Evolutionary conservation across 2,888 invertebrate genomes (phyloP).

Genomic region (Scaptomyza tumidula): DNA sequence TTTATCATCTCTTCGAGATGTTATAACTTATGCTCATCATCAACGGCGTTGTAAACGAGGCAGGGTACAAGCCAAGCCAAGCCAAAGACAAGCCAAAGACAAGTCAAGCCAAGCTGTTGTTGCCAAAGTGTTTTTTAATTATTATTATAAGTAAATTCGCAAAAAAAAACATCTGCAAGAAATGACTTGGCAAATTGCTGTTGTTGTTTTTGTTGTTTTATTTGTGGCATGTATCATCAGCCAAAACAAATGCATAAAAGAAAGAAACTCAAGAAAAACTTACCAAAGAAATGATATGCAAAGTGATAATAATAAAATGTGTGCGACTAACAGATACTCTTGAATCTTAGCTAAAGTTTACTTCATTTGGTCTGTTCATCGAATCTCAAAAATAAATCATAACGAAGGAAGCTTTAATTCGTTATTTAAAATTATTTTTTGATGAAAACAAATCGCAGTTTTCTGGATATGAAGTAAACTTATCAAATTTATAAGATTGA

Average conservation of each 20-base stretch:
- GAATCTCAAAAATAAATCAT: too few relatives aligned
- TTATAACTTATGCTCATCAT: constrained; percentile 9
- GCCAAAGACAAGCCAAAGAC: constrained; percentile 27
- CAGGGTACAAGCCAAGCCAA: constrained; percentile 25
- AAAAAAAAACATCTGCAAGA: neutral
- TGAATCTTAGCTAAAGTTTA: neutral
- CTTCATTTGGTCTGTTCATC: too few relatives aligned
- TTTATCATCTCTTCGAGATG: too few relatives aligned
- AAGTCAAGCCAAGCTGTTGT: constrained; percentile 16
- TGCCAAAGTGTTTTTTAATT: constrained; percentile 73
- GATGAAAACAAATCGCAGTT: too few relatives aligned
- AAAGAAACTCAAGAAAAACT: neutral
- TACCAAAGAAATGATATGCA: neutral
- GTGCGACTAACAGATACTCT: neutral
- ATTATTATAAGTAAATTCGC: constrained; percentile 43
- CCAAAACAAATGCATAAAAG: neutral
- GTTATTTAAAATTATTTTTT: too few relatives aligned
- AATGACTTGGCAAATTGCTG: constrained; percentile 27
- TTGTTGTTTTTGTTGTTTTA: constrained; percentile 1
- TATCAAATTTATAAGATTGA: too few relatives aligned
- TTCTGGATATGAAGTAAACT: too few relatives aligned
- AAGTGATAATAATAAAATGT: neutral
- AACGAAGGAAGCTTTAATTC: too few relatives aligned
- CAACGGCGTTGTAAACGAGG: constrained; percentile 36
- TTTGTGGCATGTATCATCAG: constrained; percentile 7